Base-by-base conservation (phyloP, 35 echinoderm and acorn worm species). In the Ophioderma brevispina region DNA sequence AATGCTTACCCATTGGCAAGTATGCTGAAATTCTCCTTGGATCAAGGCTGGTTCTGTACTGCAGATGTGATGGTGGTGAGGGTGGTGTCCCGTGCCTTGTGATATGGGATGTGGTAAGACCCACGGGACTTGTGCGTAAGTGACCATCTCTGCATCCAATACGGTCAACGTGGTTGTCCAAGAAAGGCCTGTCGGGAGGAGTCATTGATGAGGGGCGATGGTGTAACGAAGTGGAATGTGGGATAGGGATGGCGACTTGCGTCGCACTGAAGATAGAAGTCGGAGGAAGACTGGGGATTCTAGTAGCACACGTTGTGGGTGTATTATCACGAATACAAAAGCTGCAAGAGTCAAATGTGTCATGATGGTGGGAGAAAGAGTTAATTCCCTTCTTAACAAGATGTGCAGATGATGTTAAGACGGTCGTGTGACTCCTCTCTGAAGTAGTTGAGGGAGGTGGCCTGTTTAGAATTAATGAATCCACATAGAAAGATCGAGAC, bases 401-500 rank as follows among this genome's bases (percentile, higher is more conserved):
- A 70, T 40, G 81, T 81, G 84, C 25, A 80, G n/a, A 8, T n/a
- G n/a, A n/a, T n/a, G n/a, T n/a, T n/a, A n/a, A n/a, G 18, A 85
- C 84, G 0, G 76, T 38, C 40, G 55, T 43, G 13, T 81, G 76
- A 40, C 49, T 63, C n/a, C 59, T 70, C n/a, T 80, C 32, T 19
- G 42, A 50, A 75, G 70, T 90, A 31, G 36, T 77, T n/a, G n/a
- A n/a, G 28, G 89, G 32, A 15, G 92, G 63, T 41, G 86, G 86
- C 75, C 89, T 82, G 56, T 89, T 87, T 55, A 94, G 42, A 80
- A 94, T 94, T 40, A 94, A 49, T 13, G 92, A 94, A 86, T 94
- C 92, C 42, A 94, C 92, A 81, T 94, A 94, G 78, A 94, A 94
- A 31, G 92, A 94, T 31, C 92, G 87, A 30, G 92, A 94, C 87